Conservation (phyloP, 2,113 vertebrate species). For the Monopterus albus region DNA sequence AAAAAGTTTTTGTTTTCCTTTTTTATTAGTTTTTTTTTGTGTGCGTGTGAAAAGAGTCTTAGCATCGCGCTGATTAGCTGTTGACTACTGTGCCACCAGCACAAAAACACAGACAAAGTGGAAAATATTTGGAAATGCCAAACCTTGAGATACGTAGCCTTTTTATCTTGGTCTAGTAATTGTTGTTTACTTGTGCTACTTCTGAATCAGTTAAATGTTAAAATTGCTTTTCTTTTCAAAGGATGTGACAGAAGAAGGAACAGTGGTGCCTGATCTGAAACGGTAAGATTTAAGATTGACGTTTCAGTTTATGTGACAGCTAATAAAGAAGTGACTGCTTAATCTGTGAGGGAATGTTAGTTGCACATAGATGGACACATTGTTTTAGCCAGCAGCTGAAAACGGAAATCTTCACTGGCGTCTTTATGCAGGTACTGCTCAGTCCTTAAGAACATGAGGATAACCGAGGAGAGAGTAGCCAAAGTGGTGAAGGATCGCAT, state of each 20-base stretch:
- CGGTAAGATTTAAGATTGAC: slow-evolving; percentile 52
- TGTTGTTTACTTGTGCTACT: background rate
- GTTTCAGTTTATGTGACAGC: background rate
- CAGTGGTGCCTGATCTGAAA: slow-evolving; percentile 45
- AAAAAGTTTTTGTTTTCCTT: background rate
- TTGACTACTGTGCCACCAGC: background rate
- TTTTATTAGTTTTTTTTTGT: background rate
- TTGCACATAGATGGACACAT: background rate
- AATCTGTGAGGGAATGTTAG: background rate
- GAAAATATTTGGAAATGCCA: background rate
- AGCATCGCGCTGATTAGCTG: background rate
- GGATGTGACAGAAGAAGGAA: slow-evolving; percentile 34
- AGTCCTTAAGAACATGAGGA: slow-evolving; percentile 80
- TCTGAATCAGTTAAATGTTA: background rate
- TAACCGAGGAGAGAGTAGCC: slow-evolving; percentile 72
- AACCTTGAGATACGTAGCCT: background rate
- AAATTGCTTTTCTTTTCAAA: slow-evolving; percentile 16
- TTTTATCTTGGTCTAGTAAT: background rate
- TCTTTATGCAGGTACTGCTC: slow-evolving; percentile 80
- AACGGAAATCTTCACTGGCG: background rate
- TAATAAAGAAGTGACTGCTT: background rate
- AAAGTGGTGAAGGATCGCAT: slow-evolving; percentile 85
- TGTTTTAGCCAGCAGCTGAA: too few relatives aligned
- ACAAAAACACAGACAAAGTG: background rate
- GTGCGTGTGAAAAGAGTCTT: background rate